Evolutionary conservation across 2,113 vertebrate genomes (phyloP).

Genomic region (Euleptes europaea): DNA sequence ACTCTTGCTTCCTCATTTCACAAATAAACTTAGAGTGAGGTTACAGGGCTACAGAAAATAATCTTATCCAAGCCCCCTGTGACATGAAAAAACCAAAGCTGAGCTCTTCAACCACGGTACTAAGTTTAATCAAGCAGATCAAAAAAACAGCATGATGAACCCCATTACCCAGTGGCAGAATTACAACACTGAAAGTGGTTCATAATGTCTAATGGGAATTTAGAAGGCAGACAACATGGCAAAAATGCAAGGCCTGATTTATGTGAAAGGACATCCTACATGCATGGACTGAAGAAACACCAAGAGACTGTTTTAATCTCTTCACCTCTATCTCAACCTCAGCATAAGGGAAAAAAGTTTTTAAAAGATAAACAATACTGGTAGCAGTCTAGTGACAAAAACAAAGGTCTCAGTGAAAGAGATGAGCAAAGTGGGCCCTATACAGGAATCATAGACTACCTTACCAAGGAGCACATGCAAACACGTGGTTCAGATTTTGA

Average conservation of each 20-base stretch:
- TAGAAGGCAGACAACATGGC: background rate
- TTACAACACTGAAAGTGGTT: background rate
- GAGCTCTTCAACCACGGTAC: background rate
- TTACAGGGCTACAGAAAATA: background rate
- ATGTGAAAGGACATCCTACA: background rate
- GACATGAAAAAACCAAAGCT: background rate
- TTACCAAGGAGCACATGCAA: background rate
- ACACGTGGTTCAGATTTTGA: background rate
- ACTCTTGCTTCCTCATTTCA: background rate
- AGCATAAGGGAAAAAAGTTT: background rate
- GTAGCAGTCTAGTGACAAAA: background rate
- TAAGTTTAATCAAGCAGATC: background rate
- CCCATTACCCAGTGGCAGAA: background rate
- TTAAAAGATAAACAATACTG: background rate
- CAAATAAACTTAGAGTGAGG: background rate
- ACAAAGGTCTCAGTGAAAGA: background rate
- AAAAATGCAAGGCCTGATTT: background rate
- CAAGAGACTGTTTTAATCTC: too few relatives aligned
- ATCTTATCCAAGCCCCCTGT: background rate
- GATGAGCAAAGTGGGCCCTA: background rate
- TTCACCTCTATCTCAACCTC: background rate
- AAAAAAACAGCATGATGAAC: background rate
- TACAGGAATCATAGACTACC: background rate
- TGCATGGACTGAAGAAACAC: too few relatives aligned
- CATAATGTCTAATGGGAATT: background rate